Evolutionary conservation across 2,113 vertebrate genomes (phyloP), one percentile per base, ranked within the genome.

Genomic region (Cololabis saira): DNA sequence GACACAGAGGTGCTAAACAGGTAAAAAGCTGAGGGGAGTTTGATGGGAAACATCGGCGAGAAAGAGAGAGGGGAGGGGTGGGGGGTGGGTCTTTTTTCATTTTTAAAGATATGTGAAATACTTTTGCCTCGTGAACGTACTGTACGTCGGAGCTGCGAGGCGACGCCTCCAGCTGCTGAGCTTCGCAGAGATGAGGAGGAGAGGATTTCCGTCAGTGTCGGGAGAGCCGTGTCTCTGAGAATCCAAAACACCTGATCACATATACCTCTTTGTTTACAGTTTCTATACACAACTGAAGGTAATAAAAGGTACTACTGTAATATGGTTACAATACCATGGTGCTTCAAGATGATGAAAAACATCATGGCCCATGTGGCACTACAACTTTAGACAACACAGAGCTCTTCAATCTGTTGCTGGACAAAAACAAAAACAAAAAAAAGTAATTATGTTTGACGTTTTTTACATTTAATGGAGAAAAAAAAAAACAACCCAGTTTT

Each of bases 231-330:
- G 92, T 93, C 95, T 92, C 93, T 88, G 83, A 90, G 89, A 95
- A 95, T 95, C 94, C 95, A 94, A 93, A 93, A 90, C 84, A 89
- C 92, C 94, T 95, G 93, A 94, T 95, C 89, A 94, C 93, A 95
- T 91, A 95, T 97, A 98, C 96, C 96, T 99, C 96, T 95, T 92
- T 96, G 96, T 97, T 98, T 97, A 97, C 96, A 96, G 96, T 95
- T 95, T 95, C 93, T 95, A 95, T 93, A 95, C 94, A 94, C 84
- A 95, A 93, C 93, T 95, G 89, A 91, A 88, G 90, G 84, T 92
- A 81, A 92, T 95, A 37, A 95, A 95, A 94, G 95, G 95, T 97
- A 97, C 96, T 97, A 96, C 97, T 99, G 96, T 97, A 96, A 94
- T 94, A 95, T 94, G 94, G 85, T 87, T 91, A 94, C 93, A 96